phyloP scores from a whole-genome alignment of 2,797 vertebrate species.

The Peromyscus nudipes region DNA sequence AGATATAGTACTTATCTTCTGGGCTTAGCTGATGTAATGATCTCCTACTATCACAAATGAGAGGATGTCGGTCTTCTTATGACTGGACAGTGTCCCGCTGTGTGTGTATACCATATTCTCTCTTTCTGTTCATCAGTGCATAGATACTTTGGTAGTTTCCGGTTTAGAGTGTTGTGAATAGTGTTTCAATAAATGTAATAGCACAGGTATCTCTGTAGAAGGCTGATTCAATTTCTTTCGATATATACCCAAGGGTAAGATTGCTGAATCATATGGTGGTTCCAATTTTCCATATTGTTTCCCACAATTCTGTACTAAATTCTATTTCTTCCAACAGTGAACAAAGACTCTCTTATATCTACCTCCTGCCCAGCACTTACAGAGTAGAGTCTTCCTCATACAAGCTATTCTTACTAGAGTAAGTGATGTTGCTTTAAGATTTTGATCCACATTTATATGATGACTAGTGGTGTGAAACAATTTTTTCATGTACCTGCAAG shows the following conservation, averaged over 20 bases:
- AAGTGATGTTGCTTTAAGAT: not conserved
- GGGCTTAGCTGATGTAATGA: not conserved
- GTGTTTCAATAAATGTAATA: not conserved
- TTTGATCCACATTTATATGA: not conserved
- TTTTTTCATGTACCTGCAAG: not conserved
- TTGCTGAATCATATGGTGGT: not conserved
- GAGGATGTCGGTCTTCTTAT: not conserved
- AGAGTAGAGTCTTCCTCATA: not conserved
- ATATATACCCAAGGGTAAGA: not conserved
- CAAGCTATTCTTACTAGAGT: not conserved
- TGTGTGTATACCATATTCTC: not conserved
- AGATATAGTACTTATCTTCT: not conserved
- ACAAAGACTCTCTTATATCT: not conserved
- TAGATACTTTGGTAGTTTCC: not conserved
- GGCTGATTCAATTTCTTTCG: not conserved
- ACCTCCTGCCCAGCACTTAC: not conserved
- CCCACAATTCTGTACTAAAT: not conserved
- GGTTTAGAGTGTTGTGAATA: not conserved
- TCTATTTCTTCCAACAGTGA: not conserved
- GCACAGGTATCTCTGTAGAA: not conserved
- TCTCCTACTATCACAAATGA: not conserved
- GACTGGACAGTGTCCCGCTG: not conserved
- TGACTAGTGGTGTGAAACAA: not conserved
- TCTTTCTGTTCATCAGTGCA: not conserved
- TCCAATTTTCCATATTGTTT: not conserved